Evolutionary conservation across 2,113 vertebrate species (phyloP), one percentile per base, ranked within the genome.

Genomic region (Suricata suricatta): DNA sequence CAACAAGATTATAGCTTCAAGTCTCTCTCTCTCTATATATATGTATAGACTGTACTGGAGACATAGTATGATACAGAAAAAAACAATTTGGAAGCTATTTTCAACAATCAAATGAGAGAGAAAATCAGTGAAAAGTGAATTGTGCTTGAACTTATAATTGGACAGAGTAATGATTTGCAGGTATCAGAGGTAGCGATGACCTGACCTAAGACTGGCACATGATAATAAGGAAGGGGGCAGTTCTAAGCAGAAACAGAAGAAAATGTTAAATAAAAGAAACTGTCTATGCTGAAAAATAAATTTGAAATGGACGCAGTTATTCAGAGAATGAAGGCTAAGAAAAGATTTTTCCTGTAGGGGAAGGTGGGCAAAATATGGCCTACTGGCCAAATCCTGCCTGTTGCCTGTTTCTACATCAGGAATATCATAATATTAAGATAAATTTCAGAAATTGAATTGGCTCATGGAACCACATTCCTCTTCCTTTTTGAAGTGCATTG

Each of bases 41-140:
- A 41, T 41, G 6, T 41, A 41, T 41, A 41, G 41, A 41, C 41
- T 41, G 6, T 41, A 41, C 92, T 80, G 64, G 57, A 80, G 35
- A 23, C 3, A 2, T 93, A 35, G 63, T 64, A 92, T 87, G 41
- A 66, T 87, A 81, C 21, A 92, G 29, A 92, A 80, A 88, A 88
- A 64, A 76, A 25, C 50, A 95, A 84, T 71, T 84, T 83, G 72
- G 25, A 93, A 92, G 50, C 54, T 76, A 44, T 97, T 95, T 97
- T 81, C 64, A 84, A 92, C 33, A 87, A 95, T 90, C 80, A 54
- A 79, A 92, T 96, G 66, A 88, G 64, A 93, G 50, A 66, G 10
- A 93, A 91, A 96, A 85, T 95, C 80, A 95, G 74, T 81, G 66
- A 92, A 82, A 50, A 50, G 21, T 81, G 84, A 96, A 81, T 19